These are phyloP conservation scores for Holcopasites calliopsidis DNA, from an alignment of 1,140 invertebrate species.

Conservation along the genomic window DNA sequence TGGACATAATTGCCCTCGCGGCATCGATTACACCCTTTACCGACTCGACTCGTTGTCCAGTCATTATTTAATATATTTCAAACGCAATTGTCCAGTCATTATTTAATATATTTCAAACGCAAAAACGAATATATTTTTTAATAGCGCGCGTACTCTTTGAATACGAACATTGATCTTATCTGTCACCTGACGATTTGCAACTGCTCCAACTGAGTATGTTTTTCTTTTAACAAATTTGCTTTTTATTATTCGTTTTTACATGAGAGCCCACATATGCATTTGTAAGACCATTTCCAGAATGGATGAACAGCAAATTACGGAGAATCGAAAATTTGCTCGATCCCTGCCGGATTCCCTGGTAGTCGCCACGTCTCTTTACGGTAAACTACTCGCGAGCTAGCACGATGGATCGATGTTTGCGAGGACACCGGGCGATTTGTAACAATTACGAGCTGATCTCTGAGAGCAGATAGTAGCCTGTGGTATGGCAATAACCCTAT, in stretches of 20 bases:
- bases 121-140: background rate
- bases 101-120: background rate
- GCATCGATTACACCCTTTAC: conserved; percentile 30
- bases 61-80: background rate
- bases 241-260: too few species aligned
- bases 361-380: conserved; percentile 4
- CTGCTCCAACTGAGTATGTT: too few species aligned
- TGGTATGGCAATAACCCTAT: conserved; percentile 64
- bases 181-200: too few species aligned
- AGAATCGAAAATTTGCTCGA: background rate
- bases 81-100: background rate
- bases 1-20: conserved; percentile 48
- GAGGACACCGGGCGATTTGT: conserved; percentile 59
- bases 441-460: conserved; percentile 64
- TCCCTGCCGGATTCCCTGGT: background rate
- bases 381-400: conserved; percentile 17
- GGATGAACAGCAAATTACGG: background rate
- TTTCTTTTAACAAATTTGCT: too few species aligned
- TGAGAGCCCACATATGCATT: too few species aligned
- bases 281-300: background rate
- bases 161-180: too few species aligned
- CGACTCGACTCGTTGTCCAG: background rate
- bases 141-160: too few species aligned
- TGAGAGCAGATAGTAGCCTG: conserved; percentile 47
- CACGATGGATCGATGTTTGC: conserved; percentile 56